These are phyloP conservation scores for Pontoporia blainvillei DNA, from an alignment of 2,113 vertebrate genomes.

Conservation along the genomic window DNA sequence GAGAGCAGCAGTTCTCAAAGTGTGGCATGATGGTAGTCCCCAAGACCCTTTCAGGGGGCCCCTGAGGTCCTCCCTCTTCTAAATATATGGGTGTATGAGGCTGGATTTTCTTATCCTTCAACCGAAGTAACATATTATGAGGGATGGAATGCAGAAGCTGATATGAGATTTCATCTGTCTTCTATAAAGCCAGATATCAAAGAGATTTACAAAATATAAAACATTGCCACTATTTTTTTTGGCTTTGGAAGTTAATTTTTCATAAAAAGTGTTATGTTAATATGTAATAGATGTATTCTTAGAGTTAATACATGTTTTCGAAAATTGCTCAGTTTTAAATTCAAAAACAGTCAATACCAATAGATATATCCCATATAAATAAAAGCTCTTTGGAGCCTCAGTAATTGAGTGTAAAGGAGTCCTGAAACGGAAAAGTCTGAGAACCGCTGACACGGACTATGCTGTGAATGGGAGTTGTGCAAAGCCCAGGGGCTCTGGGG, in stretches of 20 bases:
- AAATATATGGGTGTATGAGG: neutral
- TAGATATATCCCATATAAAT: neutral
- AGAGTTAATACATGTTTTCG: neutral
- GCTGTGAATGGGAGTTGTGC: neutral
- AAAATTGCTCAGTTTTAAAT: neutral
- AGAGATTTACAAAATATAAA: conserved; percentile 32
- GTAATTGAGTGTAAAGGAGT: neutral
- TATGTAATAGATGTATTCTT: neutral
- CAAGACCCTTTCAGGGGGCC: neutral
- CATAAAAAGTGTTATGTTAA: neutral
- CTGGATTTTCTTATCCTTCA: neutral
- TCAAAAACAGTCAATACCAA: neutral
- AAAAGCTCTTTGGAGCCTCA: neutral
- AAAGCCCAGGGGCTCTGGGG: neutral
- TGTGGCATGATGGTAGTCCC: neutral
- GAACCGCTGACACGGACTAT: neutral
- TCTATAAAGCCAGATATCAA: neutral
- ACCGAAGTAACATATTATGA: neutral
- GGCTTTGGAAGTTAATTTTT: neutral
- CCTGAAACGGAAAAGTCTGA: neutral
- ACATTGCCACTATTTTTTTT: neutral
- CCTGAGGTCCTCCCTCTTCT: neutral
- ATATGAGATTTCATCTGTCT: neutral
- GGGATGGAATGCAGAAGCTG: neutral
- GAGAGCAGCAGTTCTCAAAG: neutral